Conservation (phyloP, 2,113 vertebrate species). For the Okapia johnstoni region DNA sequence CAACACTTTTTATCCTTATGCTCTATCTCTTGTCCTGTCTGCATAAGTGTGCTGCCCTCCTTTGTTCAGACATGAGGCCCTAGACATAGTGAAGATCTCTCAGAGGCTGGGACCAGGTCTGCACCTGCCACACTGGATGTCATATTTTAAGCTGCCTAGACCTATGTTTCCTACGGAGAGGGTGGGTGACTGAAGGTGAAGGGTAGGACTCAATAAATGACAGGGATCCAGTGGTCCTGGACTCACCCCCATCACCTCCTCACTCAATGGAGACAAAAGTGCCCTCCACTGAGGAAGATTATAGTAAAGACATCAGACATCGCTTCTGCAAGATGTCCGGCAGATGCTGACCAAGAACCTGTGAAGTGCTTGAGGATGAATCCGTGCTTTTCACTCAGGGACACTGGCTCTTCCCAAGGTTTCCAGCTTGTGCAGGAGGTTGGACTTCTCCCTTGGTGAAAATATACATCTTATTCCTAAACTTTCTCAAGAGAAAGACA, state of each 20-base stretch:
- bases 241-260: background rate
- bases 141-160: background rate
- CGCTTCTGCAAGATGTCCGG: background rate
- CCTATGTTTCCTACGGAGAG: background rate
- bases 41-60: background rate
- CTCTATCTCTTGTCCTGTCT: background rate
- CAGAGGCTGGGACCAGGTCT: background rate
- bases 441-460: background rate
- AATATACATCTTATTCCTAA: background rate
- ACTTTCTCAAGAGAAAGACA: background rate
- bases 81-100: background rate
- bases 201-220: background rate
- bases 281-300: background rate
- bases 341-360: background rate
- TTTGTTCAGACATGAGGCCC: accelerated
- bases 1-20: too few relatives aligned
- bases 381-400: background rate
- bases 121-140: background rate
- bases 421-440: background rate
- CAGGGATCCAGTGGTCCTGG: background rate
- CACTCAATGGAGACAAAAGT: background rate
- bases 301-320: background rate
- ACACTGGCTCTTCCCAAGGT: too few relatives aligned
- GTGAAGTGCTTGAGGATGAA: background rate
- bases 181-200: background rate